Evolutionary conservation across 2,888 invertebrate species (phyloP).

Genomic region (Campoletis raptor): DNA sequence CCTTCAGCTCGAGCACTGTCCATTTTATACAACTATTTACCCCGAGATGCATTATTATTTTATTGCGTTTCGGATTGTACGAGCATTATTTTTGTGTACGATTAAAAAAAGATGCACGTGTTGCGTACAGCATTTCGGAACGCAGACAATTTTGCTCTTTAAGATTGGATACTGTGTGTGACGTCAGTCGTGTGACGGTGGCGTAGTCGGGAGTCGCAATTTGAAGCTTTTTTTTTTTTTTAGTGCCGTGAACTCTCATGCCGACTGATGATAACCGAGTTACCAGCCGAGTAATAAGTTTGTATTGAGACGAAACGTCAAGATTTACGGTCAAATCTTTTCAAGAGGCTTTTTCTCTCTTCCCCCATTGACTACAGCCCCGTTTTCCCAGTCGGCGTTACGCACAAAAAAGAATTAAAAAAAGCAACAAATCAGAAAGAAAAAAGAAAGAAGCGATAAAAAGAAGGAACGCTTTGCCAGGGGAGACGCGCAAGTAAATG

Average conservation of each 20-base stretch:
- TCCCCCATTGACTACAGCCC: constrained; percentile 12
- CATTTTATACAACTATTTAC: constrained; percentile 74
- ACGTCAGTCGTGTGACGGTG: not conserved
- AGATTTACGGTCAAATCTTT: constrained; percentile 16
- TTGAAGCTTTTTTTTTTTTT: not conserved
- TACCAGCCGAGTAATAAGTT: not conserved
- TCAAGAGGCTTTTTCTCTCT: constrained; percentile 13
- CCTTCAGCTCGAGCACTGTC: constrained; percentile 85
- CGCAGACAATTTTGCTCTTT: not conserved
- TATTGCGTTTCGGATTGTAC: not conserved
- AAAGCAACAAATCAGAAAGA: constrained; percentile 3
- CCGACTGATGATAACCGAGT: not conserved
- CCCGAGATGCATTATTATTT: constrained; percentile 70
- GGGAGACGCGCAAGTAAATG: constrained; percentile 32
- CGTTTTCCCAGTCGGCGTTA: constrained; percentile 42
- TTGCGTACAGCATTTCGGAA: not conserved
- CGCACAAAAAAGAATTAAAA: constrained; percentile 40
- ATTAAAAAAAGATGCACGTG: constrained; percentile 29
- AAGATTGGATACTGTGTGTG: not conserved
- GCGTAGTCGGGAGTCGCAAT: not conserved
- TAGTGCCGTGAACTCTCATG: not conserved
- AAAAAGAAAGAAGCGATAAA: constrained; percentile 3
- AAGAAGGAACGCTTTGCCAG: constrained; percentile 35
- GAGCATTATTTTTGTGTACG: constrained; percentile 25
- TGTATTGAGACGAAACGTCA: not conserved